Conservation (phyloP, 1,140 invertebrate genomes). For the Nephila pilipes region DNA sequence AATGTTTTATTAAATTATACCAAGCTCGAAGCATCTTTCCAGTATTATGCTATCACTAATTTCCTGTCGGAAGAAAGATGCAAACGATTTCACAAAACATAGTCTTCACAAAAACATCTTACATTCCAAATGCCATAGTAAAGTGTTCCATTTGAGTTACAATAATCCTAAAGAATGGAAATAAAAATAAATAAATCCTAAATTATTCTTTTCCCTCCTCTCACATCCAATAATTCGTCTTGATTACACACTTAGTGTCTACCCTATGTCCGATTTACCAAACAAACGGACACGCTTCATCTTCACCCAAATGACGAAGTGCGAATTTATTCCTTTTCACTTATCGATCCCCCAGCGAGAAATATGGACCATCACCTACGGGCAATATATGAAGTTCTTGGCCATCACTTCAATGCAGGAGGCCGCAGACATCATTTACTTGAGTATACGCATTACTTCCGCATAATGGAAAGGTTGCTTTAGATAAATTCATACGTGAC, state of each 20-base stretch:
- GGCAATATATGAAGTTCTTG: not conserved
- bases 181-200: not conserved
- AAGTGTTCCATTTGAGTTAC: not conserved
- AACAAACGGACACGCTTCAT: constrained; percentile 19
- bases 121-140: no score
- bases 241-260: constrained; percentile 14
- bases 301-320: constrained; percentile 2
- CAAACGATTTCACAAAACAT: no score
- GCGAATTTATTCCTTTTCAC: not conserved
- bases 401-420: not conserved
- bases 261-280: constrained; percentile 9
- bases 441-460: not conserved
- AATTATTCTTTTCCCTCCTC: not conserved
- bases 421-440: constrained; percentile 21
- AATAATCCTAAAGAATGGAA: not conserved
- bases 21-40: no score
- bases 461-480: constrained; percentile 6
- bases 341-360: not conserved
- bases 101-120: no score
- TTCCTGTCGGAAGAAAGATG: no score
- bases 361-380: not conserved
- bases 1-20: no score
- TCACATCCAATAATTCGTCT: constrained; percentile 1
- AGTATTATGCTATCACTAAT: no score
- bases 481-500: constrained; percentile 34